Conservation (phyloP, 53 echinoderm and acorn worm genomes). For the Henricia sp. region DNA sequence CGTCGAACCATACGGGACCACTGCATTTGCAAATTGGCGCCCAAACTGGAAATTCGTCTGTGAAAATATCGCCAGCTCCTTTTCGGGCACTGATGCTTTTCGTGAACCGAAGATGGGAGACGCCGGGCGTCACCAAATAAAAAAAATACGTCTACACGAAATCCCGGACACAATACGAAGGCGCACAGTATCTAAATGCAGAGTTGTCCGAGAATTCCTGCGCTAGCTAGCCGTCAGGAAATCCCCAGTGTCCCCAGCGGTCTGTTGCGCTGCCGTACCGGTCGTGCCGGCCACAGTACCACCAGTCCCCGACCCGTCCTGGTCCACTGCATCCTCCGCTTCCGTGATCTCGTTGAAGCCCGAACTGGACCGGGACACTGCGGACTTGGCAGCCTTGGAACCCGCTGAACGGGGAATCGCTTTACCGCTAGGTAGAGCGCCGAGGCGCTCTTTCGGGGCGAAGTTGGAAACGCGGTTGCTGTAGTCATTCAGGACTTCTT, state of each 20-base stretch:
- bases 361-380: neutral
- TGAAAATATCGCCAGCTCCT: too few species aligned
- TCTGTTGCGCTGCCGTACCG: neutral
- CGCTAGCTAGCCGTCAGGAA: slow-evolving; percentile 46
- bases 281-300: neutral
- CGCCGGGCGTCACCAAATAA: too few species aligned
- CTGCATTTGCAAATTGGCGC: too few species aligned
- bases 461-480: slow-evolving; percentile 34
- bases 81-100: too few species aligned
- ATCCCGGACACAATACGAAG: too few species aligned
- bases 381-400: neutral
- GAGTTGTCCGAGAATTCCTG: too few species aligned
- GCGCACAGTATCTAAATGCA: too few species aligned
- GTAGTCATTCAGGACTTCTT: slow-evolving; percentile 29
- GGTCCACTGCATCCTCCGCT: neutral
- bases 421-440: slow-evolving; percentile 22
- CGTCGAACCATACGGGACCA: too few species aligned
- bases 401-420: neutral
- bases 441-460: neutral
- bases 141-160: too few species aligned
- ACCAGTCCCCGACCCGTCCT: slow-evolving; percentile 19
- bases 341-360: slow-evolving; percentile 41
- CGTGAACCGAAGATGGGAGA: too few species aligned
- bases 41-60: too few species aligned
- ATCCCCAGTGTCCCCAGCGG: slow-evolving; percentile 9